Base-by-base conservation (phyloP, 2,113 vertebrate genomes). In the Sceloporus tristichus region DNA sequence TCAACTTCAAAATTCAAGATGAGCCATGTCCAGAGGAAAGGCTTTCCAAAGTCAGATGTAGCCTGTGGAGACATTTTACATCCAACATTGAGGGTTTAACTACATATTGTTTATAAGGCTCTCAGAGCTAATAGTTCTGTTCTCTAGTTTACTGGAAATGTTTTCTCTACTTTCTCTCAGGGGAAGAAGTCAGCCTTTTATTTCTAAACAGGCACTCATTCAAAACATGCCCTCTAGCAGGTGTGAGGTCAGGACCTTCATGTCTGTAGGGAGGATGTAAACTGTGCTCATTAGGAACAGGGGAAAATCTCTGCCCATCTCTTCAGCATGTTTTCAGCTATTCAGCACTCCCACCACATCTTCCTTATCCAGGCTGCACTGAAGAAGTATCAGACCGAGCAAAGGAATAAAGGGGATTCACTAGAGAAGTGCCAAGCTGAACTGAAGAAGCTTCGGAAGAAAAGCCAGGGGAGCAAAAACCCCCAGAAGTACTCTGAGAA, bases 381-480 rank as follows among this genome's bases (percentile, higher is more conserved):
- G 94, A 99, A 99, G 95, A 99, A 99, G 85, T 99, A 99, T 96
- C 99, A 99, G 96, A 95, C 98, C 0, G 98, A 99, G 94, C 98
- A 99, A 93, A 97, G 99, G 96, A 98, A 95, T 97, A 98, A 98
- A 94, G 98, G 98, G 0, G 99, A 99, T 38, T 97, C 98, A 0
- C 96, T 99, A 54, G 99, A 99, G 95, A 99, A 99, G 95, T 99
- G 98, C 94, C 98, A 99, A 95, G 97, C 93, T 0, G 99, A 99
- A 94, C 97, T 99, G 95, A 99, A 99, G 97, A 99, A 99, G 40
- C 98, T 99, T 1, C 97, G 99, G 73, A 98, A 99, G 96, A 99
- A 99, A 97, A 99, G 99, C 96, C 99, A 99, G 87, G 98, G 98
- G 87, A 99, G 98, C 96, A 99, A 99, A 95, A 99, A 99, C 94